These are phyloP conservation scores for Brachyopa scutellaris DNA, from an alignment of 2,888 invertebrate species.

Conservation along the genomic window DNA sequence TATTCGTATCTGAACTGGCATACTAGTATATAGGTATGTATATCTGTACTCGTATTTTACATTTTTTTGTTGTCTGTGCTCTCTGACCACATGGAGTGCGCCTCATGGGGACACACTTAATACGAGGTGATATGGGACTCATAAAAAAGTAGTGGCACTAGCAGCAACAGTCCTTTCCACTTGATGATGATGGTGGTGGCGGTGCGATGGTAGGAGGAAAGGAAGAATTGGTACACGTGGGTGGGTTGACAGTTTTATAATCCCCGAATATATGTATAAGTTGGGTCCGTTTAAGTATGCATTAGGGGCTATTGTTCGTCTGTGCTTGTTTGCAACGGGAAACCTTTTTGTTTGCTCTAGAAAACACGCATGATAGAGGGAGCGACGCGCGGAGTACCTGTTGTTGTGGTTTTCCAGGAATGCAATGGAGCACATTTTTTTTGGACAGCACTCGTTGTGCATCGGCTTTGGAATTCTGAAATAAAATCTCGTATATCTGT, in stretches of 20 bases:
- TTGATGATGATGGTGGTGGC: not conserved
- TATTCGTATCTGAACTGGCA: slow-evolving; percentile 28
- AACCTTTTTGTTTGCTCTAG: not conserved
- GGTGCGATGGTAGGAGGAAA: not conserved
- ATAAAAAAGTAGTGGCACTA: slow-evolving; percentile 21
- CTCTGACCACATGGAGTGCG: slow-evolving; percentile 36
- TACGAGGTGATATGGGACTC: slow-evolving; percentile 33
- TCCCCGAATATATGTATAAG: slow-evolving; percentile 13
- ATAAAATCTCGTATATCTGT: not conserved
- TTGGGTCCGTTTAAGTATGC: not conserved
- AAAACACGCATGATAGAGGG: too few species aligned
- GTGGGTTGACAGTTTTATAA: slow-evolving; percentile 48
- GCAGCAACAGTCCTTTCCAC: slow-evolving; percentile 17
- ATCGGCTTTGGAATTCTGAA: too few species aligned
- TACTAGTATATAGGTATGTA: not conserved
- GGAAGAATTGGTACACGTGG: not conserved
- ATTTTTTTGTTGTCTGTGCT: not conserved
- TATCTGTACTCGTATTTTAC: too few species aligned
- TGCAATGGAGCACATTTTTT: slow-evolving; percentile 6
- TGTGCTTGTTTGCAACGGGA: not conserved
- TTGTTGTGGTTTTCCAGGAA: too few species aligned
- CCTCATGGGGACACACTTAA: slow-evolving; percentile 50
- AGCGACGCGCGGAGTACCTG: not conserved
- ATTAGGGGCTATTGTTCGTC: not conserved
- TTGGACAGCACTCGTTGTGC: too few species aligned